Evolutionary conservation across 1,140 invertebrate genomes (phyloP), one percentile per base, ranked within the genome.

Genomic region (Bursaphelenchus mucronatus): DNA sequence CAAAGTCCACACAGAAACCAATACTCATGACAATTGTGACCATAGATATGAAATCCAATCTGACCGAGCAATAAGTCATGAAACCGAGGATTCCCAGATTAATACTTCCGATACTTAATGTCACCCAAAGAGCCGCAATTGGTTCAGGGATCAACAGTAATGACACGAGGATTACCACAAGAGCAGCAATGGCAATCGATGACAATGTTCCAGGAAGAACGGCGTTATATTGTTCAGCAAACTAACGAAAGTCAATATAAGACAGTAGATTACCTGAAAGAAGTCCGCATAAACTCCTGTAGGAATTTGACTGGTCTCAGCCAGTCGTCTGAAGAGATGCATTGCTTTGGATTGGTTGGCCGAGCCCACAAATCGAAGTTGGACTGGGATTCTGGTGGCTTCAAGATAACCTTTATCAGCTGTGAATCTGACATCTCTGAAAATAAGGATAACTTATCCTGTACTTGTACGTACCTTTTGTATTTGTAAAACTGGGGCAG

Each of bases 1-100:
- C 92, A 81, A 94, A 97, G 78, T 97, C 94, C 0, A 97, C 92
- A 4, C 91, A 95, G 83, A 97, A 97, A 45, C 94, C 94, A 41
- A 97, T 95, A 77, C 92, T 94, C 93, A 97, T 96, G 10, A 81
- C 94, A 1, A 96, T 84, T 77, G 96, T 95, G 47, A 97, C 95
- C 93, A 97, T 97, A 0, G 92, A 95, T 73, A 97, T 94, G 8
- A 92, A 93, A 81, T 96, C 94, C 9, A 97, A 84, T 76, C 91
- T 92, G 0, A 97, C 90, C 66, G 88, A 88, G 92, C 93, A 96
- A 1, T 95, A 83, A 0, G 91, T 88, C 92, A 97, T 95, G 83
- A 95, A 96, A 0, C 94, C 94, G 0, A 94, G 89, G 0, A 97
- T 91, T 13, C 94, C 94, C 3, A 90, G 82, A 82, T 96, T 92